phyloP scores from a whole-genome alignment of 1,140 invertebrate genomes.

The Reticulitermes speratus region DNA sequence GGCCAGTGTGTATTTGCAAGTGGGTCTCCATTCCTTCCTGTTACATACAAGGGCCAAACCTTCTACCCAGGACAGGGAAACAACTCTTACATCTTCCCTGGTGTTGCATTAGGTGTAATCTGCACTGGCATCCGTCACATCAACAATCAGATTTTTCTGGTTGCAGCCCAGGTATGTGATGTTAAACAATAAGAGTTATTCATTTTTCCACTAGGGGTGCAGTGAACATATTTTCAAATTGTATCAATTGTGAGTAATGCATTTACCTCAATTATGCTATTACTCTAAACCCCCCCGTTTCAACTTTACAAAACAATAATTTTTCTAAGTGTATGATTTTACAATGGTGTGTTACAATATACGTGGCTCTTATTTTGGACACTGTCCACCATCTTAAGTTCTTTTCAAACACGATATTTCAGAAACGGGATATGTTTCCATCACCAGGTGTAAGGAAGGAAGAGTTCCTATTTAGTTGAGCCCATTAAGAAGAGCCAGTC shows the following conservation, averaged over 20 bases:
- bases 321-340: background rate
- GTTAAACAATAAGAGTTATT: background rate
- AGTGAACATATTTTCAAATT: background rate
- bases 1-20: conserved; percentile 88
- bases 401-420: no score
- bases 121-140: conserved; percentile 84
- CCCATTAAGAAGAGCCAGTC: no score
- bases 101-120: conserved; percentile 88
- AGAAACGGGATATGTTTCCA: no score
- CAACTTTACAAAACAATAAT: conserved; percentile 7
- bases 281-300: background rate
- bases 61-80: conserved; percentile 92
- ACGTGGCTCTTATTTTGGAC: no score
- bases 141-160: conserved; percentile 84
- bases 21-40: conserved; percentile 87
- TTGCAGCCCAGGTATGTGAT: conserved; percentile 67
- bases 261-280: background rate
- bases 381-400: no score
- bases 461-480: no score
- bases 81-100: conserved; percentile 96
- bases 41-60: conserved; percentile 72
- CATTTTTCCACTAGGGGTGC: background rate
- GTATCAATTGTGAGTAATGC: no score
- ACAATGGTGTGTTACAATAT: no score
- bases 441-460: no score